Conservation (phyloP, 92 coral and sea anemone species). For the Epizoanthus rinbou region DNA sequence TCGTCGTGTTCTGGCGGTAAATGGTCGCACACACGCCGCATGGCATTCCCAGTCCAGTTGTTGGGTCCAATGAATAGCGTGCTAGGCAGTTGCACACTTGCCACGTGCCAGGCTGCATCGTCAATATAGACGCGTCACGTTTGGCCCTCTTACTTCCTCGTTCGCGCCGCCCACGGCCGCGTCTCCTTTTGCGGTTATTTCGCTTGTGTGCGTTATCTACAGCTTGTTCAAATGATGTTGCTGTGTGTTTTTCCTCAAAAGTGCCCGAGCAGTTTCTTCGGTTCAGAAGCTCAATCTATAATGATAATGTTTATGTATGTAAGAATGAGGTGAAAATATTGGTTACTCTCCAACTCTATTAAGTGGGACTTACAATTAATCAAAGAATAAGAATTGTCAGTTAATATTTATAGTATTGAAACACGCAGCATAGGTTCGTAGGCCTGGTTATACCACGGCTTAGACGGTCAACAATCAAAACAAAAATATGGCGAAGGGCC, state of each 20-base stretch:
- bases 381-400: too few species aligned
- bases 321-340: too few species aligned
- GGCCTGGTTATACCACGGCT: too few species aligned
- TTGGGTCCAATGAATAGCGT: background rate
- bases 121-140: background rate
- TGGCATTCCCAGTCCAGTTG: conserved; percentile 21
- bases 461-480: too few species aligned
- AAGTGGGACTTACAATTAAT: too few species aligned
- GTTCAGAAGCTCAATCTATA: conserved; percentile 15
- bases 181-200: background rate
- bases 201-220: conserved; percentile 14
- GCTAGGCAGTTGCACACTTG: conserved; percentile 14
- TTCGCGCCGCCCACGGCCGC: background rate
- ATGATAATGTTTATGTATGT: background rate
- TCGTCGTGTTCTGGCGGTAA: conserved; percentile 31
- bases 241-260: conserved; percentile 12
- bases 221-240: conserved; percentile 34
- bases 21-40: conserved; percentile 33
- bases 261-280: conserved; percentile 16
- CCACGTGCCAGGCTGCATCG: conserved; percentile 19
- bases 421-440: too few species aligned
- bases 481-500: too few species aligned
- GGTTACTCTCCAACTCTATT: too few species aligned
- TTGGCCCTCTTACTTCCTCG: conserved; percentile 11
- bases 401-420: too few species aligned